phyloP scores from a whole-genome alignment of 2,113 vertebrate genomes.

The Eudorcas thomsonii region DNA sequence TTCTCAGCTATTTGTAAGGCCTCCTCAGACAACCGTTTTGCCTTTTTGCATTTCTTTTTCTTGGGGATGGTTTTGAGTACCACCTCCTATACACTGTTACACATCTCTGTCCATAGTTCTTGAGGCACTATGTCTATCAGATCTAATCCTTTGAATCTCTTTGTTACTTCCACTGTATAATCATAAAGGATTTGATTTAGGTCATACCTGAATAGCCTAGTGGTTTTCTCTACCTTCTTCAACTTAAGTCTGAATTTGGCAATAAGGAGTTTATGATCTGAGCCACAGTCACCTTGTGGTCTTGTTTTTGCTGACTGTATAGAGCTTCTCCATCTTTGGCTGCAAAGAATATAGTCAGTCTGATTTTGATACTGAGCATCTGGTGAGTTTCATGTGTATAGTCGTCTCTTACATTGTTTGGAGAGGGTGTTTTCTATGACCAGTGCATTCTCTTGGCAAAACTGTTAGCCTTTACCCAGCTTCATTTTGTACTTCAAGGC shows the following conservation, averaged over 20 bases:
- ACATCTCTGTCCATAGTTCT: background rate
- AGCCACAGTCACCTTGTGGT: background rate
- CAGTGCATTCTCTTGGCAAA: background rate
- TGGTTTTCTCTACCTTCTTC: background rate
- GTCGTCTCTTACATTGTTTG: background rate
- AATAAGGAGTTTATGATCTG: background rate
- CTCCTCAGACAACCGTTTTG: background rate
- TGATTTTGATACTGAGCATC: background rate
- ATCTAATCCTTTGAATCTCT: background rate
- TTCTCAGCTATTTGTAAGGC: background rate
- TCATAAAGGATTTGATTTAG: background rate
- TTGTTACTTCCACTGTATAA: background rate
- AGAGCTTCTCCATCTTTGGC: background rate
- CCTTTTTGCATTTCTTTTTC: background rate
- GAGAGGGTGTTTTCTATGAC: background rate
- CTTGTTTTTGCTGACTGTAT: background rate
- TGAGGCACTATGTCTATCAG: background rate
- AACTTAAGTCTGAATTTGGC: background rate
- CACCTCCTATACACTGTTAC: background rate
- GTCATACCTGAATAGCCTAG: background rate
- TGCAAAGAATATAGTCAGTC: background rate
- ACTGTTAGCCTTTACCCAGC: background rate
- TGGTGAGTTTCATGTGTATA: background rate
- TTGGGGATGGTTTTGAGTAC: background rate
- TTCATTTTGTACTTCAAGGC: background rate